Evolutionary conservation across 1,140 invertebrate species (phyloP), one percentile per base, ranked within the genome.

Genomic region (Pissodes strobi): DNA sequence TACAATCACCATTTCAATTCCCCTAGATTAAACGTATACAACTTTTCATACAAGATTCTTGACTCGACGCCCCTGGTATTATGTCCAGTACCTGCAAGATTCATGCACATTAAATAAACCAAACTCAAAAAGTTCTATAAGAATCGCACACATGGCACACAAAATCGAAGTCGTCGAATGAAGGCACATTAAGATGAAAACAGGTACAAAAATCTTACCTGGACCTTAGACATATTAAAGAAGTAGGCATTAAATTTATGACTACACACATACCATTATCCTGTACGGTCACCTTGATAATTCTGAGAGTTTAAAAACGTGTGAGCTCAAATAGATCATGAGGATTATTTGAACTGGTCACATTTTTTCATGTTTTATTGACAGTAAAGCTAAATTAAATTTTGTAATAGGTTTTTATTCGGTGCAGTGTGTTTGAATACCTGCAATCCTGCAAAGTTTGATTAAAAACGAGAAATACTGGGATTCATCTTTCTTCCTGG

Each of bases 151-250:
- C 23, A 34, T 4, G 30, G 49, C 22, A 18, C 37, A 63, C 17
- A 63, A 46, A 53, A 43, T 52, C 60, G 38, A 45, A 63, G 52
- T 63, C 46, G 52, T 63, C 49, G 49, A 63, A 63, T 63, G 38
- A 46, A 63, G 41, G 39, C 34, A 49, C 45, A 63, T 63, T 63
- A 55, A 63, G 60, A 53, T 53, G 60, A 55, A 53, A 63, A 63
- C 60, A 63, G 60, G 60, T 63, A 63, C 49, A 53, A 55, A 63
- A 63, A 55, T 53, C 43, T 63, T 63, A 63, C 60, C 60, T 63
- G 60, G 39, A 51, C 51, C 60, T 37, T 23, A 53, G 25, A 53
- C 19, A 22, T n/a, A n/a, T 61, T 43, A 43, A 52, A 52, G 56
- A 46, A 48, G 56, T 48, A 48, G 58, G 30, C 58, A 41, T 51